Base-by-base conservation (phyloP, 2,888 invertebrate genomes). In the Eupithecia inturbata region DNA sequence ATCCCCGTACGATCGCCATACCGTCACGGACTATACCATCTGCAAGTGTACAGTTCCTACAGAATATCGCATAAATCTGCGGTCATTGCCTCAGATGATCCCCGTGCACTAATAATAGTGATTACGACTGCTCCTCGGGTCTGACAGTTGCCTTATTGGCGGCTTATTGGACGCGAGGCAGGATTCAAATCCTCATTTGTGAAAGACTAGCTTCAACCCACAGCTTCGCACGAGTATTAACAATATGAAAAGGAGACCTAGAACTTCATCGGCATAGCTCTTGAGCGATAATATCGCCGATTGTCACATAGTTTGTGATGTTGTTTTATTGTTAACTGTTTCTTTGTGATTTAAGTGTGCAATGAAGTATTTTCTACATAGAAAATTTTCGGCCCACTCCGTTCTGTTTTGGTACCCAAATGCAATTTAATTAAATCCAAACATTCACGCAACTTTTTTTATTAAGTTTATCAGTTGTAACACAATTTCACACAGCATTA, bases 1-100 rank as follows among this genome's bases (percentile, higher is more conserved):
- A 73, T 49, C 10, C 19, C 60, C 64, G 28, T 22, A 3, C 57
- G 66, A 60, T 31, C 67, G 19, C 68, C 74, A 70, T 74, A 66
- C 74, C 73, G 76, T 70, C 73, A 72, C 75, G 74, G 71, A 76
- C 73, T 72, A 76, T 75, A 70, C 60, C 60, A 60, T 28, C 60
- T 31, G 31, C 31, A 31, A 62, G 62, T 28, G 9, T 60, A 53
- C 28, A 36, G 60, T 68, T 57, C 57, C 41, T 71, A 69, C 72
- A 66, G 63, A 57, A 77, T 71, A 6, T 28, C 62, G 70, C 49
- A 75, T 72, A 64, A 71, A 62, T 74, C 68, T 68, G 67, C 71
- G 73, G 73, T 64, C 71, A 66, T n/a, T 68, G 68, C 22, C 64
- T 60, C 72, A 68, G 62, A 70, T 69, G 45, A 62, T 67, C 49